Conservation (phyloP, 2,888 invertebrate species). For the Apeira syringaria region DNA sequence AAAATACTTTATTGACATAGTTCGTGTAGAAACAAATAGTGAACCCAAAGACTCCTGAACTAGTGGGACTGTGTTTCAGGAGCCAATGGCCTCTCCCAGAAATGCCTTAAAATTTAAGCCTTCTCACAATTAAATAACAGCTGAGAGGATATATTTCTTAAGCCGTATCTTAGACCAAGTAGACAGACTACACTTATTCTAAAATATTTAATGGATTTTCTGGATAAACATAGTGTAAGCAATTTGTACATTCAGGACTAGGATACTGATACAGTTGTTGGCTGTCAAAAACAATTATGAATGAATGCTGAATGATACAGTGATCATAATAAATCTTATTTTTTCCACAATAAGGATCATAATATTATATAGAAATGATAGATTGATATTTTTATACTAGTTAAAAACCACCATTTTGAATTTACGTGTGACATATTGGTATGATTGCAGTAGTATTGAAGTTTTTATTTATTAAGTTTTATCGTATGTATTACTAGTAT, state of each 20-base stretch:
- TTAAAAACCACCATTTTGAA: conserved; percentile 50
- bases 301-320: conserved; percentile 25
- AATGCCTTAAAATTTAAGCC: too few species aligned
- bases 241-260: conserved; percentile 13
- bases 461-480: conserved; percentile 30
- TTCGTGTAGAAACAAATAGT: too few species aligned
- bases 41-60: too few species aligned
- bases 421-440: conserved; percentile 15
- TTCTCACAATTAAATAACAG: too few species aligned
- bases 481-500: conserved; percentile 29
- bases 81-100: too few species aligned
- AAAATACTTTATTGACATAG: too few species aligned
- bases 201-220: conserved; percentile 7
- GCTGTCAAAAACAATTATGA: conserved; percentile 17
- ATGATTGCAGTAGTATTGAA: conserved; percentile 12
- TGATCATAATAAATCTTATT: conserved; percentile 20
- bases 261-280: conserved; percentile 14
- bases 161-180: too few species aligned
- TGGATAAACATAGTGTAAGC: conserved; percentile 2
- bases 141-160: too few species aligned
- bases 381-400: conserved; percentile 75
- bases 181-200: conserved; percentile 9
- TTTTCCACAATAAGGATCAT: conserved; percentile 20
- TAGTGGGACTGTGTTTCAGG: too few species aligned
- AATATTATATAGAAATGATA: conserved; percentile 13